Evolutionary conservation across 2,113 vertebrate species (phyloP).

Genomic region (Euleptes europaea): DNA sequence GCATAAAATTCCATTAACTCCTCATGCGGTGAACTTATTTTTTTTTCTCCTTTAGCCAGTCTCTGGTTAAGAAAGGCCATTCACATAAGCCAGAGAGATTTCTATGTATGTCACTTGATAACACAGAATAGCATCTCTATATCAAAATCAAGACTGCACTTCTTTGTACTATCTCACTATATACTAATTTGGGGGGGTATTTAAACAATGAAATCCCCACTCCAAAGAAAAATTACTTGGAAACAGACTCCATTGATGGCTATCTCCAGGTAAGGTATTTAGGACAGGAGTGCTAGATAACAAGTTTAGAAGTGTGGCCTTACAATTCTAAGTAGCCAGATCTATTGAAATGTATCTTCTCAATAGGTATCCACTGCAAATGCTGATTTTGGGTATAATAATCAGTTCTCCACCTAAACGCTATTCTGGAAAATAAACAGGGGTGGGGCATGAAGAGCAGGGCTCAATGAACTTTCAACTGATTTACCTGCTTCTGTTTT

Average conservation of each 20-base stretch:
- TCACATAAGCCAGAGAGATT: slow-evolving; percentile 24
- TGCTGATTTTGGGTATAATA: not conserved
- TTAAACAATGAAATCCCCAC: not conserved
- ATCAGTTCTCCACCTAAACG: not conserved
- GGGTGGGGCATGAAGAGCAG: not conserved
- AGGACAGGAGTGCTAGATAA: slow-evolving; percentile 8
- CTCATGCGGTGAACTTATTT: slow-evolving; percentile 44
- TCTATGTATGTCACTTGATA: slow-evolving; percentile 22
- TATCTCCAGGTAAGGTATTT: not conserved
- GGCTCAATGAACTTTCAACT: not conserved
- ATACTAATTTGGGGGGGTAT: not conserved
- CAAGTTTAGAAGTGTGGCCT: slow-evolving; percentile 27
- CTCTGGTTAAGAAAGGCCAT: slow-evolving; percentile 16
- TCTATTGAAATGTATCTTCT: not conserved
- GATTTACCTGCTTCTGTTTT: not conserved
- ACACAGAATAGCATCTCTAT: not conserved
- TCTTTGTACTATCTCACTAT: not conserved
- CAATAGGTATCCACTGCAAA: not conserved
- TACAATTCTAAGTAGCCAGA: slow-evolving; percentile 10
- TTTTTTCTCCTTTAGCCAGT: slow-evolving; percentile 7
- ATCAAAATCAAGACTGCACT: not conserved
- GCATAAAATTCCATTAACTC: slow-evolving; percentile 40
- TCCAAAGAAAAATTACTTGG: not conserved
- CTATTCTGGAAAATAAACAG: not conserved
- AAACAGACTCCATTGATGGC: not conserved